Evolutionary conservation across 2,797 vertebrate genomes (phyloP), one percentile per base, ranked within the genome.

Genomic region (Phrynocephalus guinanensis): DNA sequence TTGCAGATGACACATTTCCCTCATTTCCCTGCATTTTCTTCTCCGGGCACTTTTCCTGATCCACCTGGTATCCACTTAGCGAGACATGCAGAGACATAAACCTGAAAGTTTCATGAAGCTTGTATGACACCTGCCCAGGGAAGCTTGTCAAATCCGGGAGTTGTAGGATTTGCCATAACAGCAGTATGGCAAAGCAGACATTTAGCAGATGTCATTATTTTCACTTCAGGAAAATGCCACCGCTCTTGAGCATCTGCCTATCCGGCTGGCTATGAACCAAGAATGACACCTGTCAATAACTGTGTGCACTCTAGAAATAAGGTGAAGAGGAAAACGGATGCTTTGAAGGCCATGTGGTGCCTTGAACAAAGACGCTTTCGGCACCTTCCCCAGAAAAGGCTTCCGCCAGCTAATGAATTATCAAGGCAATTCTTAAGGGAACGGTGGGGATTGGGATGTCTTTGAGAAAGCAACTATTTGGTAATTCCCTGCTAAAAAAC

Each of bases 381-480:
- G 0, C 67, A 28, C 0, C n/a, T 81, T 8, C 11, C 33, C 67
- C 22, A 0, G 0, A 11, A 6, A 76, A 81, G 76, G 71, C 0
- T 18, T 0, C 0, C 20, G 16, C 70, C 86, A 0, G 30, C 88
- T 85, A 22, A 86, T 87, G 48, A 88, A 83, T 71, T 6, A 82
- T 8, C 81, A 86, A 3, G 88, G 56, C 4, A 20, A 15, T 81
- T 28, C 87, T 28, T 9, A 30, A 83, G 81, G 82, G 90, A 11
- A 48, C 0, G 10, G 56, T 84, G 18, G 1, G 90, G 77, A 85
- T 38, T 92, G 78, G 89, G 87, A 79, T 89, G 87, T 56, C 85
- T 89, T 93, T 13, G 89, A 85, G 80, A 63, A 90, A 80, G 70
- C 76, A 2, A 50, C 83, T 0, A 10, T 91, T 92, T 52, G 82